Evolutionary conservation across 1,140 invertebrate species (phyloP).

Genomic region (Mesaphorura yosii): DNA sequence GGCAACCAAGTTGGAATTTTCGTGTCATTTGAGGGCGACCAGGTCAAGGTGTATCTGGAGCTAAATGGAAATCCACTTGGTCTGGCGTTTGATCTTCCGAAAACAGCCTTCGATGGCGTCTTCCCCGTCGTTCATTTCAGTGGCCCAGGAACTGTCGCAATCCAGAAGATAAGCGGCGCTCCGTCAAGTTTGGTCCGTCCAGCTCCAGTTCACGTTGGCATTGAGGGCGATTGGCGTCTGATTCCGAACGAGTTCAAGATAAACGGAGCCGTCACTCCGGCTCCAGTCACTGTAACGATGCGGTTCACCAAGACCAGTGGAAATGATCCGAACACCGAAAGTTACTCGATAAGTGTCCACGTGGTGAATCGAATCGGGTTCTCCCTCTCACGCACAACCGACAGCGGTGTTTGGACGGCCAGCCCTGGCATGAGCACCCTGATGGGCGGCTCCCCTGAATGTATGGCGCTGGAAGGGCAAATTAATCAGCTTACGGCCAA

Average conservation of each 20-base stretch:
- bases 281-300: too few species aligned
- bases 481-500: background rate
- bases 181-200: background rate
- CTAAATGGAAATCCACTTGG: background rate
- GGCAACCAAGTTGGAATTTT: background rate
- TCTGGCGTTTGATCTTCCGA: background rate
- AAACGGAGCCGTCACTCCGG: too few species aligned
- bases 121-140: conserved; percentile 6
- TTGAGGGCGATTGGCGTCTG: conserved; percentile 6
- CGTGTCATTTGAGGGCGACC: background rate
- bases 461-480: background rate
- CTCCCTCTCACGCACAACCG: background rate
- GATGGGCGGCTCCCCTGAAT: background rate
- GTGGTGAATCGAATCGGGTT: background rate
- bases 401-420: background rate
- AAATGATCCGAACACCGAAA: too few species aligned
- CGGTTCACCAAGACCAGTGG: too few species aligned
- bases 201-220: conserved; percentile 1
- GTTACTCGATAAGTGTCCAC: background rate
- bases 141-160: background rate
- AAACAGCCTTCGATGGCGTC: background rate
- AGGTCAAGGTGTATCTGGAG: background rate
- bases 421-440: background rate
- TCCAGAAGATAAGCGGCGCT: background rate
- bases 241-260: too few species aligned